Conservation (phyloP, 2,113 vertebrate genomes). For the Catagonus wagneri region DNA sequence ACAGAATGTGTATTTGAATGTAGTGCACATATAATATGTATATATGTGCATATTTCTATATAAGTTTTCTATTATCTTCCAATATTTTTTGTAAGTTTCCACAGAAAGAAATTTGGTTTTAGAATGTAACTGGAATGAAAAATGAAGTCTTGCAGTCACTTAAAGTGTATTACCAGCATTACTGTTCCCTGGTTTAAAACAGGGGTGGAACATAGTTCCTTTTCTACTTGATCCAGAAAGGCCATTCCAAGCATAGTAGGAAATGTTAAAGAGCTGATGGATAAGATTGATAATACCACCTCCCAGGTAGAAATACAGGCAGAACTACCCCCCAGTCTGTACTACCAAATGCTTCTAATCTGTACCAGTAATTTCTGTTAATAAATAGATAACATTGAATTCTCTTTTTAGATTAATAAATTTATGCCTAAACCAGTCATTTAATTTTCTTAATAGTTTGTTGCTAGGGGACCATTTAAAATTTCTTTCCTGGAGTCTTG, state of each 20-base stretch:
- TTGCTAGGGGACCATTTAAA: not conserved
- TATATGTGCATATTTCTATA: not conserved
- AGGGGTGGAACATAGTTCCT: not conserved
- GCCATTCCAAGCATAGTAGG: not conserved
- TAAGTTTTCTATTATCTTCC: not conserved
- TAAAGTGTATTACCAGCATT: not conserved
- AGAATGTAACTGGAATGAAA: not conserved
- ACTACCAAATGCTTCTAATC: not conserved
- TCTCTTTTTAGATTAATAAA: not conserved
- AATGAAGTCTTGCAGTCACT: not conserved
- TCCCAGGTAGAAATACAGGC: not conserved
- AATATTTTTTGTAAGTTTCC: not conserved
- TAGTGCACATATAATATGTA: not conserved
- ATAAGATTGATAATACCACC: not conserved
- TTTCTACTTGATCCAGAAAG: not conserved
- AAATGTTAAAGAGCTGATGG: not conserved
- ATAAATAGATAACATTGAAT: not conserved
- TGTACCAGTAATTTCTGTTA: not conserved
- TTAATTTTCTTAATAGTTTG: not conserved
- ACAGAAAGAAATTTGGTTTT: slow-evolving; percentile 4
- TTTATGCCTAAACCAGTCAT: not conserved
- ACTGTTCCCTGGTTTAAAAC: not conserved
- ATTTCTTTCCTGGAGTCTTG: not conserved
- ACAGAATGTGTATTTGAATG: not conserved
- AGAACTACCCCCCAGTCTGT: not conserved